Conservation (phyloP, 2,888 invertebrate species). For the Metacarcinus magister region DNA sequence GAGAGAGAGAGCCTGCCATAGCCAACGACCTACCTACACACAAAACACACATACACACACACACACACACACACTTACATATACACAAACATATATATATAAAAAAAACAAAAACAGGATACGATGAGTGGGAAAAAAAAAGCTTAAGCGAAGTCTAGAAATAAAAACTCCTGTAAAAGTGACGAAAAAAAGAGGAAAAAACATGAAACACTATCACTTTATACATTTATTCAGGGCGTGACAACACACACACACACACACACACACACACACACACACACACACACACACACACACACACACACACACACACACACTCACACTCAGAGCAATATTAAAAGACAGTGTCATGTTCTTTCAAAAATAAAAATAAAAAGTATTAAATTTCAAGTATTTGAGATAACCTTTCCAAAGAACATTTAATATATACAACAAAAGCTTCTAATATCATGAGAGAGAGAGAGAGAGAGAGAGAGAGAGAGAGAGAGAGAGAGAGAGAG, state of each 20-base stretch:
- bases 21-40: too few relatives aligned
- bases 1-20: background rate
- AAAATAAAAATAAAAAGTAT: background rate
- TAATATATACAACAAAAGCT: background rate
- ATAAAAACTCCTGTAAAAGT: too few relatives aligned
- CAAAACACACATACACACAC: background rate
- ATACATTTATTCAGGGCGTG: too few relatives aligned
- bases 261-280: too few relatives aligned
- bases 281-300: background rate
- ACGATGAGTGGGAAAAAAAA: too few relatives aligned
- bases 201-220: too few relatives aligned
- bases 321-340: too few relatives aligned
- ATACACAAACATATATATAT: background rate
- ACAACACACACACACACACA: background rate
- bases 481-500: conserved; percentile 50
- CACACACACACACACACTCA: background rate
- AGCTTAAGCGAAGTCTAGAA: too few relatives aligned
- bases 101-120: background rate
- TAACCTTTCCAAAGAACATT: background rate
- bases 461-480: too few relatives aligned
- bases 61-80: background rate
- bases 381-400: background rate
- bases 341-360: background rate
- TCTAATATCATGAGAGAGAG: background rate
- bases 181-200: too few relatives aligned